phyloP scores from a whole-genome alignment of 2,113 vertebrate genomes.

The Prochilodus magdalenae region DNA sequence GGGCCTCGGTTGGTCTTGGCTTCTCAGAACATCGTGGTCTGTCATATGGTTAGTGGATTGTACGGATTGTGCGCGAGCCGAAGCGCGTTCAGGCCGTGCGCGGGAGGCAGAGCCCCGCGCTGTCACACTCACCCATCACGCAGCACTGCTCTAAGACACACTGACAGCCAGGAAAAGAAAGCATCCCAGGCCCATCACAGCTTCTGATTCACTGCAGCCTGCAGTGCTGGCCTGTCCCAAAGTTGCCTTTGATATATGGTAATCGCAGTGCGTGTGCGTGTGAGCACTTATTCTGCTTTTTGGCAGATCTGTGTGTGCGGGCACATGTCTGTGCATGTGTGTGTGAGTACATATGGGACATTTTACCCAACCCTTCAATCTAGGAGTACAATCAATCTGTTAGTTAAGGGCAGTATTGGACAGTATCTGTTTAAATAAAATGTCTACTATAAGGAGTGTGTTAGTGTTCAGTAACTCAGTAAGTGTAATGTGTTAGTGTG shows the following conservation, averaged over 20 bases:
- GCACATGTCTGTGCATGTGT: slow-evolving; percentile 5
- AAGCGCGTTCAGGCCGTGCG: slow-evolving; percentile 42
- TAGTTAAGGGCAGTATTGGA: too few relatives aligned
- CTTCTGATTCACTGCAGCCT: slow-evolving; percentile 72
- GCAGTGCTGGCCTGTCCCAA: slow-evolving; percentile 62
- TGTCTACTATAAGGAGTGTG: too few relatives aligned
- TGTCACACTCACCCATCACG: slow-evolving; percentile 67
- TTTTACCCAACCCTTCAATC: background rate
- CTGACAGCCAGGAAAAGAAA: slow-evolving; percentile 75
- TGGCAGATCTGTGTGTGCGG: background rate
- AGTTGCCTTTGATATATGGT: slow-evolving; percentile 64
- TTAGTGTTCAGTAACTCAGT: too few relatives aligned
- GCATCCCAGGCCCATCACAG: slow-evolving; percentile 68
- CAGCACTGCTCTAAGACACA: slow-evolving; percentile 64
- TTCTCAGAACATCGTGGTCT: background rate
- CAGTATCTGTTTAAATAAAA: too few relatives aligned
- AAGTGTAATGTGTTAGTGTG: too few relatives aligned
- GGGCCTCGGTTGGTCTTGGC: background rate
- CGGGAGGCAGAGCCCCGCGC: slow-evolving; percentile 59
- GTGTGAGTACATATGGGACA: background rate
- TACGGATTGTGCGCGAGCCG: background rate
- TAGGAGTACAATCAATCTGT: background rate
- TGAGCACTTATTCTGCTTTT: slow-evolving; percentile 13
- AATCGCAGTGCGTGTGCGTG: slow-evolving; percentile 61
- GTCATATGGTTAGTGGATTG: background rate